Base-by-base conservation (phyloP, 37 sponge, comb jelly and placozoan species). In the Dysidea cf. avara region DNA sequence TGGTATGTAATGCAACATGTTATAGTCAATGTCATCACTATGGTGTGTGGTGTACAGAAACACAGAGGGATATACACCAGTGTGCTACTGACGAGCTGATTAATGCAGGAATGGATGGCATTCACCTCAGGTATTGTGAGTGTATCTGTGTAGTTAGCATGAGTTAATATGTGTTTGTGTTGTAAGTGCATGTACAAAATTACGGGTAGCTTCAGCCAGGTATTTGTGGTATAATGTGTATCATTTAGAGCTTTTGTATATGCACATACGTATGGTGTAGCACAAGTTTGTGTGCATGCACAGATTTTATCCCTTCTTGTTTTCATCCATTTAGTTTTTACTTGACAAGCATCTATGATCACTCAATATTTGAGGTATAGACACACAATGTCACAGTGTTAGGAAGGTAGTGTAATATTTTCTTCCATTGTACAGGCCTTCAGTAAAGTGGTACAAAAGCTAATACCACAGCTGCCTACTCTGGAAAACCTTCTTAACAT, bases 301-400 rank as follows among this genome's bases (percentile, higher is more conserved):
- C n/a, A n/a, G n/a, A 59, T 55, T 69, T 20, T 12, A 29, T 13
- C 7, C 25, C 9, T 13, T 22, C 34, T 64, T 6, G 12, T 37
- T 7, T 12, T 30, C 6, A 43, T 43, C 9, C 9, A 12, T 50
- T 62, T 26, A 66, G 85, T 40, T 94, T 94, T 72, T 87, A 94
- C 56, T 83, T 94, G 59, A 94, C 96, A 33, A 80, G 83, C 64
- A 94, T 94, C n/a, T 94, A 94, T 62, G 91, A 94, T 70, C 92
- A 94, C 61, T 87, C 92, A 58, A 94, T 94, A 28, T 94, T 94
- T 67, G 96, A 94, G 77, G 91, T 83, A 39, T 18, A 7, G 13
- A 12, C 18, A n/a, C 7, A 25, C 3, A 22, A 9, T 29, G 22
- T n/a, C 20, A 20, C 3, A 53, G 63, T 24, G 49, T 26, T 3